phyloP scores from a whole-genome alignment of 2,888 invertebrate genomes.

The Gandaritis pyraliata region DNA sequence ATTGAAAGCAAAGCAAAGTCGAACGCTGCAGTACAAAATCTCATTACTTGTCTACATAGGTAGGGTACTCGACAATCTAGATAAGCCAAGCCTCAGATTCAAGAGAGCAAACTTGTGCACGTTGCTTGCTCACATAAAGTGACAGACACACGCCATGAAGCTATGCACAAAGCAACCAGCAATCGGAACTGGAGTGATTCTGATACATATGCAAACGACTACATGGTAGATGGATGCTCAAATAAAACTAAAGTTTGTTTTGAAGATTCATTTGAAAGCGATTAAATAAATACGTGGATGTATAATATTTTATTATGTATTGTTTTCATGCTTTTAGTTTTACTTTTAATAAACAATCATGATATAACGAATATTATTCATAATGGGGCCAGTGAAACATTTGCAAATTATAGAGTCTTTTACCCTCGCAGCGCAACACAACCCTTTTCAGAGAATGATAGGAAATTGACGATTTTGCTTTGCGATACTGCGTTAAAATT shows the following conservation, averaged over 20 bases:
- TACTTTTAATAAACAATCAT: no score
- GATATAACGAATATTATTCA: not conserved
- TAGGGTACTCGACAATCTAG: conserved; percentile 51
- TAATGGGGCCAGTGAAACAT: conserved; percentile 8
- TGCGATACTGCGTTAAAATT: conserved; percentile 75
- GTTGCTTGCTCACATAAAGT: conserved; percentile 49
- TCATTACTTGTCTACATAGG: conserved; percentile 54
- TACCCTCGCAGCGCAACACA: conserved; percentile 38
- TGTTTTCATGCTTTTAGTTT: not conserved
- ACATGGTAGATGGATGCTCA: conserved; percentile 36
- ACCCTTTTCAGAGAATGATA: conserved; percentile 56
- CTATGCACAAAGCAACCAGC: conserved; percentile 55
- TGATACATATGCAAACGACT: conserved; percentile 49
- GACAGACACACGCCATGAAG: conserved; percentile 52
- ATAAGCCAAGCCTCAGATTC: conserved; percentile 55
- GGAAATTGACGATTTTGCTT: conserved; percentile 69
- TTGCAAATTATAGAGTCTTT: conserved; percentile 47
- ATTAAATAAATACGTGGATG: not conserved
- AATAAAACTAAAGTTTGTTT: conserved; percentile 39
- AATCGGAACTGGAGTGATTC: conserved; percentile 53
- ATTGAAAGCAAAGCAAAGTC: conserved; percentile 35
- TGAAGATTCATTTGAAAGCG: not conserved
- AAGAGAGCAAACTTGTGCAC: conserved; percentile 51
- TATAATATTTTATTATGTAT: not conserved
- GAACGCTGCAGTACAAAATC: conserved; percentile 48